Evolutionary conservation across 2,797 vertebrate species (phyloP), one percentile per base, ranked within the genome.

Genomic region (Epinephelus coioides): DNA sequence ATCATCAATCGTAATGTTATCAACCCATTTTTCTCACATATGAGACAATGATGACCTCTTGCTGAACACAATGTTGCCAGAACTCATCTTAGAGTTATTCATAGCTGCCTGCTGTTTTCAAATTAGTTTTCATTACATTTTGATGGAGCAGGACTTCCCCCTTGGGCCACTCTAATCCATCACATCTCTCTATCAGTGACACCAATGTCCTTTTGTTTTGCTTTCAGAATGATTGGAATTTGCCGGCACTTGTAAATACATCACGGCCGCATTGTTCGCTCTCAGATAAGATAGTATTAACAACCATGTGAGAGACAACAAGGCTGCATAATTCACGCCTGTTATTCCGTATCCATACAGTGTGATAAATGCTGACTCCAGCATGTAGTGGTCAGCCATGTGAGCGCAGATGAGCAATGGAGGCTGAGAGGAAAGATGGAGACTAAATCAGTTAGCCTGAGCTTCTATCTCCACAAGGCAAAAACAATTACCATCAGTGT

Each of bases 71-170:
- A 17, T 75, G 69, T 76, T 83, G 73, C 65, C 69, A 83, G 79
- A 84, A 85, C 69, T 76, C 78, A 73, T 82, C 68, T 71, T 82
- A 34, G 59, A 82, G 81, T 88, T 89, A 91, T 91, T 89, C 84
- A 85, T 84, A 78, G 83, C 87, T 78, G 66, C 85, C 77, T 88
- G 86, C 85, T 92, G 86, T 86, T 92, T 93, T 91, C 79, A 86
- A 82, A 92, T 94, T 91, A 92, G 83, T 91, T 94, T 93, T 93
- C 87, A 93, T 93, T 91, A 92, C 80, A 88, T 86, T 91, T 88
- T 92, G 91, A 92, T 85, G 87, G 85, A 91, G 50, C 84, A 73
- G 91, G 87, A 91, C 92, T 87, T 91, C 89, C 92, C 91, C 90
- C 89, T 78, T 78, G 66, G 89, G 89, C 75, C 74, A 61, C 69